A percentile compares a stretch with the other conserved stretches of the same genome.
phyloP scores from a whole-genome alignment of 53 echinoderm and acorn worm genomes.

The Antedon mediterranea region DNA sequence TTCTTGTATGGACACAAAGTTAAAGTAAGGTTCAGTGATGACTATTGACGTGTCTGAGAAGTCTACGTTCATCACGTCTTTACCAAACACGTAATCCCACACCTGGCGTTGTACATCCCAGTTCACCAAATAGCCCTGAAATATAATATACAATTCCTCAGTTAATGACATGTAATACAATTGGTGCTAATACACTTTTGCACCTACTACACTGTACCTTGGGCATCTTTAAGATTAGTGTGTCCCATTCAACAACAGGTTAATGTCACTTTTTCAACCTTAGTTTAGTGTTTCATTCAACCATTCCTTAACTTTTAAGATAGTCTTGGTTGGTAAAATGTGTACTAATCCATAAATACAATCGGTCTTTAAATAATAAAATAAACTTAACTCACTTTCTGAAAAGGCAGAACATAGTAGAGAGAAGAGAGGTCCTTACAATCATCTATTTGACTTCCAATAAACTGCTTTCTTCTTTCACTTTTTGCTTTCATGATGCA shows the following conservation, averaged over 20 bases:
- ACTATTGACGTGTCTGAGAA: constrained; percentile 45
- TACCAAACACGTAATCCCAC: constrained; percentile 91
- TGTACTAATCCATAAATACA: too few relatives aligned
- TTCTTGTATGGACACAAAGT: constrained; percentile 82
- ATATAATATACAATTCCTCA: not conserved
- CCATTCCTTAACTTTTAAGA: too few relatives aligned
- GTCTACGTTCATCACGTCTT: constrained; percentile 55
- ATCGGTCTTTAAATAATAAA: too few relatives aligned
- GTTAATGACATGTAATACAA: too few relatives aligned
- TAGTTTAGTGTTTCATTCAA: too few relatives aligned
- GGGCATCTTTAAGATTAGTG: too few relatives aligned
- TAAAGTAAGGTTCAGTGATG: constrained; percentile 87
- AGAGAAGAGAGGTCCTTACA: constrained; percentile 87
- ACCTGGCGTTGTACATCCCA: constrained; percentile 99
- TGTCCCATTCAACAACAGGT: too few relatives aligned
- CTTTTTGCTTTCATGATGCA: constrained; percentile 91
- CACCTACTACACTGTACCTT: too few relatives aligned
- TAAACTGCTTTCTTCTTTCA: constrained; percentile 87
- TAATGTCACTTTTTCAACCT: too few relatives aligned
- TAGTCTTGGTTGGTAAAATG: too few relatives aligned
- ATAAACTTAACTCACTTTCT: too few relatives aligned
- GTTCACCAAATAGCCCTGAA: constrained; percentile 87
- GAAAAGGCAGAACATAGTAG: constrained; percentile 80
- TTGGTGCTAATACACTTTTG: too few relatives aligned
- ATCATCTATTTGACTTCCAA: constrained; percentile 91